Evolutionary conservation across 2,113 vertebrate genomes (phyloP).

Genomic region (Erpornis zantholeuca): DNA sequence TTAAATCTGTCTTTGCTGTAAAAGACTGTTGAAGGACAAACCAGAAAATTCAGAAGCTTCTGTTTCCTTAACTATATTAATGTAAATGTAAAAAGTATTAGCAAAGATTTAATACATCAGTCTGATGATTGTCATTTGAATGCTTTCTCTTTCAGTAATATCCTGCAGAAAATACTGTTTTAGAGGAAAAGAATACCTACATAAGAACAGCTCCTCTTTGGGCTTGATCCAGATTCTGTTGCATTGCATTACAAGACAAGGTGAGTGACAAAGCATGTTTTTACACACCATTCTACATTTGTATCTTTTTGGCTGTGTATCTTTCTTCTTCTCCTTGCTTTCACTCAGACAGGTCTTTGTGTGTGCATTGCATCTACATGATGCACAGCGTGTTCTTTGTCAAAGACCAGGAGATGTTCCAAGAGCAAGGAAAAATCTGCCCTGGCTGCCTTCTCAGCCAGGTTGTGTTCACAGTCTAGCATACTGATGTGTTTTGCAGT

Average conservation of each 20-base stretch:
- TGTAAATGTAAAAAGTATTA: background rate
- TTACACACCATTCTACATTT: accelerated
- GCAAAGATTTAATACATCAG: background rate
- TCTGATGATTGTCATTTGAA: background rate
- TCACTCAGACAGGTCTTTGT: background rate
- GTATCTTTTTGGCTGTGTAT: background rate
- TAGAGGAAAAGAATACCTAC: background rate
- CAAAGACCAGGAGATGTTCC: background rate
- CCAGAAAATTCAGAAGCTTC: background rate
- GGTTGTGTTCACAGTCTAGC: background rate
- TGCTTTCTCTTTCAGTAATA: background rate
- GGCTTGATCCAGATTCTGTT: background rate
- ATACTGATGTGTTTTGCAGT: background rate
- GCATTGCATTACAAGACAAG: background rate
- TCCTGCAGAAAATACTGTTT: background rate
- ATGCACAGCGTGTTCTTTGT: background rate
- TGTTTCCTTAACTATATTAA: background rate
- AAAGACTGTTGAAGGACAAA: background rate
- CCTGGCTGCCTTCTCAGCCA: background rate
- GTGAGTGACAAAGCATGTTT: background rate
- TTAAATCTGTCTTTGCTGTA: background rate
- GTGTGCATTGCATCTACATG: background rate
- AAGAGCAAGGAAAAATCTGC: background rate
- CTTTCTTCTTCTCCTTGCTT: background rate
- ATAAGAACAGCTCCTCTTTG: background rate